Evolutionary conservation across 2,113 vertebrate genomes (phyloP).

Genomic region (Crocuta crocuta): DNA sequence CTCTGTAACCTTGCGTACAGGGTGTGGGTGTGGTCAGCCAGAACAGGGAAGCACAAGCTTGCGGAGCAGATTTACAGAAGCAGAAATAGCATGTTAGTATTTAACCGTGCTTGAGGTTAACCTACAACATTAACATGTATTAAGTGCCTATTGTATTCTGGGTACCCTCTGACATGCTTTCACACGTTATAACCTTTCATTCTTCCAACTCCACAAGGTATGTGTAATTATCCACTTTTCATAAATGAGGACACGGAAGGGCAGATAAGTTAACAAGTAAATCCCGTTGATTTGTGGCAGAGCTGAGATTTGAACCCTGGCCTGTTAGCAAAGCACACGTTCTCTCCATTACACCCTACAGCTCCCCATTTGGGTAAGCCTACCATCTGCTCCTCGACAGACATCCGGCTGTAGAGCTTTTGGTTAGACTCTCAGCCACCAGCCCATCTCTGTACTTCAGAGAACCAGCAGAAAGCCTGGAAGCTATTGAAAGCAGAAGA

Average conservation of each 20-base stretch:
- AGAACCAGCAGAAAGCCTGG: neutral
- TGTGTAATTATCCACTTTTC: neutral
- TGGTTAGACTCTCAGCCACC: neutral
- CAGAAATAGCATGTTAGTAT: too few species aligned
- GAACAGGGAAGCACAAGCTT: too few species aligned
- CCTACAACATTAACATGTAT: neutral
- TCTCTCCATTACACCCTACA: neutral
- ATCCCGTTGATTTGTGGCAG: neutral
- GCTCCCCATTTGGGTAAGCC: neutral
- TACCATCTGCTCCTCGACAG: neutral
- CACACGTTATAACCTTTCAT: neutral
- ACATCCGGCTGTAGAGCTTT: neutral
- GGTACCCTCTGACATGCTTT: neutral
- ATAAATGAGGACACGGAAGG: neutral
- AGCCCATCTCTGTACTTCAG: neutral
- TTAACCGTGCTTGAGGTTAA: too few species aligned
- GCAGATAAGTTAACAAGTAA: neutral
- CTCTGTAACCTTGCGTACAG: too few species aligned
- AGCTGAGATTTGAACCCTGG: neutral
- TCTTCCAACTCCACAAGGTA: neutral
- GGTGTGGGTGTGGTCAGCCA: too few species aligned
- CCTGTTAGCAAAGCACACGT: neutral
- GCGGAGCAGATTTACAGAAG: too few species aligned
- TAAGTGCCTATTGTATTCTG: neutral
- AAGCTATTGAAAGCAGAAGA: neutral